Evolutionary conservation across 1,140 invertebrate genomes (phyloP).

Genomic region (Drosophila pandora): DNA sequence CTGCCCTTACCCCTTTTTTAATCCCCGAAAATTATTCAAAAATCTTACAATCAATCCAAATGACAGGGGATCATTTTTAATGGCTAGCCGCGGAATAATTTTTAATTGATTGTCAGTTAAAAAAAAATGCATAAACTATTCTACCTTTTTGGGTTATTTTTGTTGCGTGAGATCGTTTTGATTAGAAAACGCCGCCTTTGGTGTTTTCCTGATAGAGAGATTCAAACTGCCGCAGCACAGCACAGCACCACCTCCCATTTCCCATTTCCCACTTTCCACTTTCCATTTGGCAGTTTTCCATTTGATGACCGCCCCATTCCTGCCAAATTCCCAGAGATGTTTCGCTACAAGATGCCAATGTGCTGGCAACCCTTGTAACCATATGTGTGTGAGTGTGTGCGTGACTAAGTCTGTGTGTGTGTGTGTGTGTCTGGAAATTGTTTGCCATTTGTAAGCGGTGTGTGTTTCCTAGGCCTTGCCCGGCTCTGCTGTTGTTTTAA

Average conservation of each 20-base stretch:
- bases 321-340: constrained; percentile 26
- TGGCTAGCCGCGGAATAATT: neutral
- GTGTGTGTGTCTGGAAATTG: constrained; percentile 60
- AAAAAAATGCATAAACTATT: neutral
- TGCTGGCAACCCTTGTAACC: constrained; percentile 65
- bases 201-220: neutral
- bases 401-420: constrained; percentile 1
- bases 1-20: too few species aligned
- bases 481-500: constrained; percentile 76
- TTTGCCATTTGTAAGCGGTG: constrained; percentile 80
- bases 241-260: neutral
- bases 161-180: neutral
- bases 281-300: constrained; percentile 20
- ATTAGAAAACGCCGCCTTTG: neutral
- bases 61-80: neutral
- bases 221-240: neutral
- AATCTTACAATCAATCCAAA: neutral
- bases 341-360: constrained; percentile 39
- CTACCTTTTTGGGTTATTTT: too few species aligned
- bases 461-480: constrained; percentile 69
- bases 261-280: constrained; percentile 15
- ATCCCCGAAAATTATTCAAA: neutral
- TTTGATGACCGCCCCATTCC: constrained; percentile 44
- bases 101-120: neutral
- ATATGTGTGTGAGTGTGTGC: constrained; percentile 24